Conservation (phyloP, 2,113 vertebrate species). For the Macrotus californicus region DNA sequence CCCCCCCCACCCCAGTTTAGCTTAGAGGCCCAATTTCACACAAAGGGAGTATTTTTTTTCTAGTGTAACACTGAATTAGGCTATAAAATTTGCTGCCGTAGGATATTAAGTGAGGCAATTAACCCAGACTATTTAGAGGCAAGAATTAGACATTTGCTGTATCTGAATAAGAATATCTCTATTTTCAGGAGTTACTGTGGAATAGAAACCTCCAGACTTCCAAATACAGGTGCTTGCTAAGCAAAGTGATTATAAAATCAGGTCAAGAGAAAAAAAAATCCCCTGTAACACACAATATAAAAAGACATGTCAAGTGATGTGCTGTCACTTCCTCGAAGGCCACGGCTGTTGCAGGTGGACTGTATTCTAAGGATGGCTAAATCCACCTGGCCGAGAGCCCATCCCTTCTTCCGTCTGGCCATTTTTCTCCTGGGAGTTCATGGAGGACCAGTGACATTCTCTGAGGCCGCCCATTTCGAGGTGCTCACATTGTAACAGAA, state of each 20-base stretch:
- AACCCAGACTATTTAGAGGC: constrained; percentile 67
- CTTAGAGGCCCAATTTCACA: constrained; percentile 28
- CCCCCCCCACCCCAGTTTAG: background rate
- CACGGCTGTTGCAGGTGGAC: background rate
- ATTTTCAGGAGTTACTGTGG: constrained; percentile 60
- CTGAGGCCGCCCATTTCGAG: background rate
- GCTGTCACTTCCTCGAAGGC: background rate
- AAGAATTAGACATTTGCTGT: constrained; percentile 60
- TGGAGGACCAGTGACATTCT: background rate
- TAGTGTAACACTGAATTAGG: constrained; percentile 47
- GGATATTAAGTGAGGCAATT: constrained; percentile 64
- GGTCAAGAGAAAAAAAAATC: constrained; percentile 56
- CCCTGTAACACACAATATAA: constrained; percentile 33
- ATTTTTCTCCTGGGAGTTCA: background rate
- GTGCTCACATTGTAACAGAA: background rate
- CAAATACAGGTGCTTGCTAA: constrained; percentile 56
- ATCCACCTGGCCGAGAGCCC: background rate
- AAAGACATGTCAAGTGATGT: constrained; percentile 17
- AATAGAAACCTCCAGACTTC: constrained; percentile 57
- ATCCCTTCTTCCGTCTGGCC: background rate
- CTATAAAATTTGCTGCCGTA: constrained; percentile 54
- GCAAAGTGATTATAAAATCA: constrained; percentile 66
- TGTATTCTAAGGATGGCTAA: background rate
- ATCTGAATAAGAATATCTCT: constrained; percentile 64
- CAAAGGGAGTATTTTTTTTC: constrained; percentile 28